Evolutionary conservation across 2,888 invertebrate species (phyloP), one percentile per base, ranked within the genome.

Genomic region (Nemotelus nigrinus): DNA sequence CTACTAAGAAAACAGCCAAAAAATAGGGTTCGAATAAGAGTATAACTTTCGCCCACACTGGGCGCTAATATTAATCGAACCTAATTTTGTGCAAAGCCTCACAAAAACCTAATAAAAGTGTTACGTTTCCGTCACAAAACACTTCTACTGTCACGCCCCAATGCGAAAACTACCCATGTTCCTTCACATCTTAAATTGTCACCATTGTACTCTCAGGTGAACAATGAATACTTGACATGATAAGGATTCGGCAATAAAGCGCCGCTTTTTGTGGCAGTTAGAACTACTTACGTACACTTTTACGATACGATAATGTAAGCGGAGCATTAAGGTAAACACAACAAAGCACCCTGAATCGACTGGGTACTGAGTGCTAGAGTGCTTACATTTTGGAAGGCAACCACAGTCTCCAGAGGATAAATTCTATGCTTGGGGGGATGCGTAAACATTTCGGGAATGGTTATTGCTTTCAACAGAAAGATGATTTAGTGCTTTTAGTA

Each of bases 281-380:
- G 25, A 25, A 25, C 25, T 25, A 43, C 41, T 63, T 41, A 63
- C 43, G 63, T 63, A 41, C 41, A 43, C 10, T 63, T 63, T 4
- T 43, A 41, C 63, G 63, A 63, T 63, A 63, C 63, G 43, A 63
- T 63, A 63, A 63, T 63, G 63, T 41, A 41, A 63, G 43, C 7
- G 1, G 2, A 6, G 41, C 63, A 63, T 63, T 63, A 63, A 63
- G 41, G 6, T 60, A 60, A 60, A 60, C 39, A 60, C 60, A 25
- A 25, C 25, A 25, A 1, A 25, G 25, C 25, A 25, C 25, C 25
- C 1, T 25, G 25, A 25, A 25, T 25, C 25, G 25, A 25, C 25
- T 25, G 25, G 25, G 25, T 25, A 25, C 25, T 25, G 25, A 25
- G 25, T 25, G 25, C 25, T 25, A 25, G 25, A 25, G 25, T 25